A percentile compares a stretch with the other conserved stretches of the same genome.
phyloP scores from a whole-genome alignment of 2,113 vertebrate genomes.

The Petroica traversi region DNA sequence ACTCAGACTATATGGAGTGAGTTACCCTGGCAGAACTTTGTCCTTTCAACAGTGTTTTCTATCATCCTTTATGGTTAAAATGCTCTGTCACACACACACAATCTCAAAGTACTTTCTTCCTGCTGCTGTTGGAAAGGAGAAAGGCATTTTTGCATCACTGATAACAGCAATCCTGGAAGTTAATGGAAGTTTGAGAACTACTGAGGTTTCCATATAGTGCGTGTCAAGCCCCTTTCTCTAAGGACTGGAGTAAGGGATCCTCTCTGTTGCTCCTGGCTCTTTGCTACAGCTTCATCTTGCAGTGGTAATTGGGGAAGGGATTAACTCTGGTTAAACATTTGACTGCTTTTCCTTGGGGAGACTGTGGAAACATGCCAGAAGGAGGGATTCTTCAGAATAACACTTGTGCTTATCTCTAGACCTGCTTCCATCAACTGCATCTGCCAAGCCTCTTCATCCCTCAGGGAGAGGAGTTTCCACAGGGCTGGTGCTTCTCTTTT shows the following conservation, averaged over 20 bases:
- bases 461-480: neutral
- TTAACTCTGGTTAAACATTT: neutral
- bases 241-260: neutral
- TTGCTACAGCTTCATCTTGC: neutral
- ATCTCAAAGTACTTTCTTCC: neutral
- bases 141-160: fast-evolving
- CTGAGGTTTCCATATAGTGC: neutral
- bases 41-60: neutral
- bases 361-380: neutral
- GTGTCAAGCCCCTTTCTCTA: neutral
- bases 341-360: constrained; percentile 3
- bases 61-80: neutral
- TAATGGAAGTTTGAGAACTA: neutral
- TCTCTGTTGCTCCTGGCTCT: neutral
- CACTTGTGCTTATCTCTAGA: neutral
- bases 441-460: neutral
- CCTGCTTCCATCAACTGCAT: neutral
- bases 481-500: neutral
- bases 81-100: neutral
- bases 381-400: neutral
- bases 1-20: fast-evolving
- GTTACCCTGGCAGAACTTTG: neutral
- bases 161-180: neutral
- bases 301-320: neutral
- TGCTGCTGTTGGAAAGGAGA: neutral